Evolutionary conservation across 2,113 vertebrate genomes (phyloP).

Genomic region (Macquaria ambigua): DNA sequence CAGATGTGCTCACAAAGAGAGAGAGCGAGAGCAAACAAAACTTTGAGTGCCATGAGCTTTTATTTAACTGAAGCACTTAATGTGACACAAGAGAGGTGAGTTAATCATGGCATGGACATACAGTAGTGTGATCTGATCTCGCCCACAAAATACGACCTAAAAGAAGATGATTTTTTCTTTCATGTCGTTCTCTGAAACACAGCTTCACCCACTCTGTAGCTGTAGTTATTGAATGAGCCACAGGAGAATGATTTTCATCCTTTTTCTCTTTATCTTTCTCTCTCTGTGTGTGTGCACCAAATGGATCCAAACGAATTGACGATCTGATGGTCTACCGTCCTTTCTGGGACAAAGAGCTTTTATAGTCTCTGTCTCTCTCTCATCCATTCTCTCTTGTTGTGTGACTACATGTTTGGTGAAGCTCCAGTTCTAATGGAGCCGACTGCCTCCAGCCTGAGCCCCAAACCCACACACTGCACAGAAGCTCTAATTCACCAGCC

Average conservation of each 20-base stretch:
- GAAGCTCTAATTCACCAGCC: slow-evolving; percentile 42
- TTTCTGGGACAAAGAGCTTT: slow-evolving; percentile 69
- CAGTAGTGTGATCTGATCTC: neutral
- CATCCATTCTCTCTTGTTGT: slow-evolving; percentile 26
- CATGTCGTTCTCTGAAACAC: slow-evolving; percentile 6
- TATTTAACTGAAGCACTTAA: slow-evolving; percentile 58
- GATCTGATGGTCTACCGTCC: slow-evolving; percentile 34
- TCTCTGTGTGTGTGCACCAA: neutral
- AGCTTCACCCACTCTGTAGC: neutral
- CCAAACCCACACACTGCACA: slow-evolving; percentile 39
- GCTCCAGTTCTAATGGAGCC: slow-evolving; percentile 63
- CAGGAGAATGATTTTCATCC: neutral
- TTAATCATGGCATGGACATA: neutral
- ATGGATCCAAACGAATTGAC: slow-evolving; percentile 67
- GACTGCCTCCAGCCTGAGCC: slow-evolving; percentile 52
- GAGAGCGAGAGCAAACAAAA: slow-evolving; percentile 26
- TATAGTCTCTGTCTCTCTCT: slow-evolving; percentile 33
- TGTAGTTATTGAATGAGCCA: slow-evolving; percentile 21
- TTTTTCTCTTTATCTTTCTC: too few relatives aligned
- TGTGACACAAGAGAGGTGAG: slow-evolving; percentile 47
- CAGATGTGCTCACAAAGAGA: slow-evolving; percentile 42
- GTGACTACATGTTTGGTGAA: slow-evolving; percentile 50
- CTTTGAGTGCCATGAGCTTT: slow-evolving; percentile 54
- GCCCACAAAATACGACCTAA: neutral
- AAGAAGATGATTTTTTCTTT: slow-evolving; percentile 7